Base-by-base conservation (phyloP, 1,140 invertebrate genomes). In the Liolophura sinensis region DNA sequence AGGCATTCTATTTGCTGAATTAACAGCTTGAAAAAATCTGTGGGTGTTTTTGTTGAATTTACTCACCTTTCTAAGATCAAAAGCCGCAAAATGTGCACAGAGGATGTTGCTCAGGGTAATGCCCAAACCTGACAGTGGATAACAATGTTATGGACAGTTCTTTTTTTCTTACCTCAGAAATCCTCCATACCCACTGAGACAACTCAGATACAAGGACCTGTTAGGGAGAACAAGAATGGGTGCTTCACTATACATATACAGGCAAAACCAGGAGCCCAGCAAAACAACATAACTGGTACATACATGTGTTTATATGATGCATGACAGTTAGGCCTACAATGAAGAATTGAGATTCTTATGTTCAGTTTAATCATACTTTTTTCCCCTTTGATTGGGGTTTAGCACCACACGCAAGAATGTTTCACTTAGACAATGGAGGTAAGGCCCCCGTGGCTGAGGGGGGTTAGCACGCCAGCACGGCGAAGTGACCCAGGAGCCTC, bases 231-330 rank as follows among this genome's bases (percentile, higher is more conserved):
- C 18, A 56, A 58, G 20, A 65, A 69, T 25, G 62, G 62, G 48
- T 64, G 60, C 9, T 54, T 74, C n/a, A 54, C 27, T 14, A 73
- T 80, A 4, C 71, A 62, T 84, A 87, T 93, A 55, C 84, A 89
- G 68, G 91, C 91, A 0, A 93, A 92, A 82, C 92, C 92, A 31
- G 91, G 91, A 59, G 89, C 91, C 0, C 93, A 92, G 83, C 85
- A 88, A 59, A 92, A 90, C 78, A 85, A 84, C 31, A 87, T 93
- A 67, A 92, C 90, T 77, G 90, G 90, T 89, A 86, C 78, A 56
- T 50, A 12, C n/a, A n/a, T n/a, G n/a, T n/a, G n/a, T n/a, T n/a
- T n/a, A n/a, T n/a, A n/a, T n/a, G n/a, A n/a, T n/a, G n/a, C n/a
- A n/a, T n/a, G n/a, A n/a, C n/a, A n/a, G n/a, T n/a, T n/a, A n/a